These are phyloP conservation scores for Phrynocephalus forsythii DNA, from an alignment of 2,797 vertebrate genomes.

Conservation along the genomic window DNA sequence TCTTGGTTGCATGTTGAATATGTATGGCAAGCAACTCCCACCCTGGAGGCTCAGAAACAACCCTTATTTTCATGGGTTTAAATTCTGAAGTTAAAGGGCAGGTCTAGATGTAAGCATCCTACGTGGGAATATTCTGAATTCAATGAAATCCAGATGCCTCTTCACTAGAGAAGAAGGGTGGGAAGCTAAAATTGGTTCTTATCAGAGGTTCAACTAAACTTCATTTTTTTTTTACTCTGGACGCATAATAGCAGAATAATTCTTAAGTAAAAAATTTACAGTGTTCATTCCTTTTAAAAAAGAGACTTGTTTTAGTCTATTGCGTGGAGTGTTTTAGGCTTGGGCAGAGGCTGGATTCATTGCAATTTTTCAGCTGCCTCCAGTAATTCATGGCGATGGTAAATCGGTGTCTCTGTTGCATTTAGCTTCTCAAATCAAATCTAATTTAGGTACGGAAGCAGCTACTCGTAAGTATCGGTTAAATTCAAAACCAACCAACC, in stretches of 20 bases:
- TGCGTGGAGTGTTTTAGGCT: background rate
- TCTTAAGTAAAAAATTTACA: background rate
- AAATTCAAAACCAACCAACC: background rate
- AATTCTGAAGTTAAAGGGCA: background rate
- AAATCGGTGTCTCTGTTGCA: constrained; percentile 14
- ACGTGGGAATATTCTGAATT: background rate
- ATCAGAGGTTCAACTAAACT: background rate
- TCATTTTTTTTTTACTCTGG: background rate
- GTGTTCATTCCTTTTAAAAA: background rate
- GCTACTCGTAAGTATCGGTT: background rate
- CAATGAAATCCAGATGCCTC: background rate
- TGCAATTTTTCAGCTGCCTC: background rate
- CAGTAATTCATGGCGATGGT: background rate
- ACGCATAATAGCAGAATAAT: background rate
- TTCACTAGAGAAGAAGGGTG: background rate
- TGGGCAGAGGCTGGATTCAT: background rate
- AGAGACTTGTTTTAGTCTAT: background rate
- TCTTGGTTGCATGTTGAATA: background rate
- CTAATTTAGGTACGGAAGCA: background rate
- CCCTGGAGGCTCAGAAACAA: background rate
- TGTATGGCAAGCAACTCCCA: background rate
- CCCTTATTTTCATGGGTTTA: background rate
- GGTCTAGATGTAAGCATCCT: background rate
- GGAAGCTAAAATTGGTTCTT: background rate
- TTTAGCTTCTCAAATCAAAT: background rate